Evolutionary conservation across 2,888 invertebrate species (phyloP), one percentile per base, ranked within the genome.

Genomic region (Plemyria rubiginata): DNA sequence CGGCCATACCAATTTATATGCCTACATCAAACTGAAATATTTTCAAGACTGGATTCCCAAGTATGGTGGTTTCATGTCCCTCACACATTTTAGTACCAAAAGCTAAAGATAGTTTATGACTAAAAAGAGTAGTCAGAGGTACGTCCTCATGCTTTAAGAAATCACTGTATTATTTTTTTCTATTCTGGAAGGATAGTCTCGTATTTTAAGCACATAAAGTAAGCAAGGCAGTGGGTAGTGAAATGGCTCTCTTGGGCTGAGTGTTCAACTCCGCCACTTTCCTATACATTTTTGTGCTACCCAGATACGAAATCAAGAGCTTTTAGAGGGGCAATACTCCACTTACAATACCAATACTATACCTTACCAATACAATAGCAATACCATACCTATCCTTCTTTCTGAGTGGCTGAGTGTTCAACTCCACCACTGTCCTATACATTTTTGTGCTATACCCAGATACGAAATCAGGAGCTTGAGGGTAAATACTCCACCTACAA

Each of bases 231-330:
- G 68, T 67, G 63, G 60, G 65, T 70, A 72, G 67, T 68, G 66
- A 67, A 72, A 74, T 73, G 53, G 61, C 50, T 68, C 74, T 73
- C 70, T 45, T 40, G 70, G 62, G 73, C 50, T 48, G 60, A 53
- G 52, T 67, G 70, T 65, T 70, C 56, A 49, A 57, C 59, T 53
- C 51, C 46, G 58, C 50, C 32, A 56, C 51, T 53, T 52, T 49
- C 56, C 50, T 32, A 43, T 57, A 54, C 48, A 52, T 60, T 64
- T 63, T 59, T 45, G 57, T 59, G 32, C 22, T 32, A 41, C 11
- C 15, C 55, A 55, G 55, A 4, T 7, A 48, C 28, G 15, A 9
- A 45, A 2, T 48, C 11, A 50, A 11, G 45, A 9, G 7, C 6
- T 12, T 53, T 50, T 48, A 29, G 8, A 13, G 29, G 29, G 29